Evolutionary conservation across 1,140 invertebrate genomes (phyloP), one percentile per base, ranked within the genome.

Genomic region (Telenomus remus): DNA sequence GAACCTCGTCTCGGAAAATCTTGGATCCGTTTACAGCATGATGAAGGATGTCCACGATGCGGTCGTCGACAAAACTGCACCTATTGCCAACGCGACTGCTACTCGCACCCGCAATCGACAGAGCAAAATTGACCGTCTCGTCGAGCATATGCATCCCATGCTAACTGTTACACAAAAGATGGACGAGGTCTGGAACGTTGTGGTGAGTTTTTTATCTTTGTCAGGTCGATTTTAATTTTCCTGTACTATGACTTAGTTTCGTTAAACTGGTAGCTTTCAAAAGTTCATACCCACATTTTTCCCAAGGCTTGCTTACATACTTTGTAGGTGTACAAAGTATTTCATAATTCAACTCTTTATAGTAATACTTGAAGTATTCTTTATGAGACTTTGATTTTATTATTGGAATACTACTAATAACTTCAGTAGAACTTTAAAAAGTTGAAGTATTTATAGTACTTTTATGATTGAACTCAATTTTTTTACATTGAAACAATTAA

Each of bases 131-230:
- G 94, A 95, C 85, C 91, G 89, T 10, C 86, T 95, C 0, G 92
- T 94, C 0, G 91, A 93, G 66, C 92, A 94, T 86, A 95, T 95
- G 81, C 91, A 92, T 65, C 94, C 95, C 0, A 94, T 95, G 85
- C 91, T 95, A 46, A 93, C 91, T n/a, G 94, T 95, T 0, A 94
- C 94, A 0, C 93, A 94, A 81, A 95, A 96, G 85, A 95, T 96
- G 93, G 94, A 96, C 76, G 93, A 96, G 87, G 94, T 96, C 4
- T 96, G 94, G 94, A 93, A 94, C 79, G 94, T 95, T 11, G 93
- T 96, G 13, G 94, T 87, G 57, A 85, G 83, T 1, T 3, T 19
- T 44, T 12, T 14, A 13, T 13, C 8, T 48, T 19, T 39, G 6
- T 27, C 19, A 39, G 9, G n/a, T n/a, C n/a, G 5, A 6, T 35